Evolutionary conservation across 2,888 invertebrate species (phyloP), one percentile per base, ranked within the genome.

Genomic region (Lymantria monacha): DNA sequence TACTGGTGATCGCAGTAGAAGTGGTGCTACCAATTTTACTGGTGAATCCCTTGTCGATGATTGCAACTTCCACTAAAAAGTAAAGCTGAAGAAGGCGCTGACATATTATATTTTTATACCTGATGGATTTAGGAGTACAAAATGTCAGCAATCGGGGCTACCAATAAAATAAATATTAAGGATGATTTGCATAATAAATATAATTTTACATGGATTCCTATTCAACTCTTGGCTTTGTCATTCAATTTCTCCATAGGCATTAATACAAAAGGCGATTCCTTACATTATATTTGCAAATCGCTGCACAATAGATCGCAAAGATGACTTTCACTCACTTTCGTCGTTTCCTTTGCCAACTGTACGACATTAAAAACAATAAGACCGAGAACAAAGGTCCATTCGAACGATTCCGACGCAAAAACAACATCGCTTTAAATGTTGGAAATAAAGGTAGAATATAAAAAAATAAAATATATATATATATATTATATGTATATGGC

Each of bases 391-490:
- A 87, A 87, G 83, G 81, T 77, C 75, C 76, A 77, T 74, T 81
- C 74, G 76, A 77, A 55, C 2, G 72, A 79, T 81, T 78, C 80
- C 72, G 75, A 73, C 65, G 69, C 79, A 82, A 87, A 85, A 87
- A 90, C 87, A 84, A 76, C 85, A 83, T 87, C 84, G 85, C 81
- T 72, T 76, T 81, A 75, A 82, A 83, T 73, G 83, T 78, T 81
- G 76, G 79, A 79, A 83, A 85, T 81, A 85, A 85, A 83, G 70
- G 66, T 67, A 79, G 69, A 77, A 79, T n/a, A n/a, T n/a, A n/a
- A 85, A 82, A 84, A 81, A 75, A 7, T 22, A 22, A n/a, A n/a
- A n/a, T n/a, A n/a, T n/a, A n/a, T n/a, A n/a, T n/a, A n/a, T n/a
- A n/a, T n/a, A n/a, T n/a, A n/a, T n/a, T n/a, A n/a, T n/a, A n/a